These are phyloP conservation scores for Charaxes varanes DNA, from an alignment of 1,140 invertebrate species.

Conservation along the genomic window DNA sequence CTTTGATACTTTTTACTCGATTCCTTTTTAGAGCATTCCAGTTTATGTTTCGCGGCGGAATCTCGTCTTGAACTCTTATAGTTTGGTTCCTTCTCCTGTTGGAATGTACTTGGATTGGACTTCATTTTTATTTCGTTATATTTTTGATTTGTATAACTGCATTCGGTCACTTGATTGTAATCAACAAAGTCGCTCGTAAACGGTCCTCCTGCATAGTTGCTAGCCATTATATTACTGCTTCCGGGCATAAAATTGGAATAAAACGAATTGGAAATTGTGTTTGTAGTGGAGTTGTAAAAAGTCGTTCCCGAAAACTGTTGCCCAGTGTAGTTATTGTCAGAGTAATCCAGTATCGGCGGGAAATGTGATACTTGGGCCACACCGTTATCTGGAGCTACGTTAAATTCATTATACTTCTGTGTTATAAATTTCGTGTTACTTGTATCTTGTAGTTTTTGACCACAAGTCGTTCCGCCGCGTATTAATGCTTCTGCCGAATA, in stretches of 20 bases:
- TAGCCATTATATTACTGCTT: constrained; percentile 51
- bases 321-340: constrained; percentile 51
- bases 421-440: constrained; percentile 46
- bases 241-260: constrained; percentile 64
- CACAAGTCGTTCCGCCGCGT: constrained; percentile 46
- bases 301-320: constrained; percentile 62
- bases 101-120: constrained; percentile 38
- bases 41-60: constrained; percentile 55
- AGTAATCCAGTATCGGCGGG: constrained; percentile 60
- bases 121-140: constrained; percentile 61
- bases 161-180: constrained; percentile 58
- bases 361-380: constrained; percentile 67
- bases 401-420: constrained; percentile 59
- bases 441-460: constrained; percentile 51
- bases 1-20: constrained; percentile 61
- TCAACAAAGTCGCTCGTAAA: constrained; percentile 61
- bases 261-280: constrained; percentile 66
- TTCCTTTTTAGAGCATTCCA: constrained; percentile 66
- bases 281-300: constrained; percentile 60
- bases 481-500: constrained; percentile 65
- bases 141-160: constrained; percentile 60
- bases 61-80: constrained; percentile 56
- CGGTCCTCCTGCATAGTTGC: constrained; percentile 50
- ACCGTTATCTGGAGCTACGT: constrained; percentile 42
- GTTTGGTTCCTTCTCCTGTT: constrained; percentile 47